A percentile compares a stretch with the other conserved stretches of the same genome.
Conservation (phyloP, 37 sponge, comb jelly and placozoan species). For the Beroe ovata region DNA sequence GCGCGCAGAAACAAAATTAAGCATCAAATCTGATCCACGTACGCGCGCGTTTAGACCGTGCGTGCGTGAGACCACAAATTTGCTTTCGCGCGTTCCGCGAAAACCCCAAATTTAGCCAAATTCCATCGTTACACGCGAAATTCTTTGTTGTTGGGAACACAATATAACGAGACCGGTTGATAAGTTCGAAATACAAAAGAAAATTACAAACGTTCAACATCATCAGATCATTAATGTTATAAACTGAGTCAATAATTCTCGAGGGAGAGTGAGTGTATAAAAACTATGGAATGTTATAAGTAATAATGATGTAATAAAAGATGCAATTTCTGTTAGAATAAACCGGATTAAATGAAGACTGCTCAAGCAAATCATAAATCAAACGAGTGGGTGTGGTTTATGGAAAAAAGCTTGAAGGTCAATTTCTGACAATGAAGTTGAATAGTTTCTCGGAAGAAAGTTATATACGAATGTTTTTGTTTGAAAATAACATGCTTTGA, state of each 20-base stretch:
- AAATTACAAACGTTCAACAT: not conserved
- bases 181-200: not conserved
- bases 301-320: too few species aligned
- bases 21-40: too few species aligned
- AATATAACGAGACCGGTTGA: not conserved
- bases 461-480: too few species aligned
- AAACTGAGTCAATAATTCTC: not conserved
- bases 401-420: not conserved
- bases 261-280: not conserved
- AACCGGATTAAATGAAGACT: not conserved
- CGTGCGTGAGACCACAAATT: not conserved
- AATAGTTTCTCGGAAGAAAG: too few species aligned
- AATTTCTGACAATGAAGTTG: too few species aligned
- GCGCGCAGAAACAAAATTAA: too few species aligned
- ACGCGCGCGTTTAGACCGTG: too few species aligned
- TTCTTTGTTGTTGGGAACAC: slow-evolving; percentile 15
- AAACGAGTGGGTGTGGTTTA: not conserved
- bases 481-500: too few species aligned
- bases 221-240: not conserved
- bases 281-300: not conserved
- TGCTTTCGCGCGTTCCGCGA: not conserved
- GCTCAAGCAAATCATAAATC: not conserved
- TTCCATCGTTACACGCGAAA: slow-evolving; percentile 59
- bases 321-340: not conserved
- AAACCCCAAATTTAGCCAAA: not conserved